A percentile compares a stretch with the other conserved stretches of the same genome.
phyloP scores from a whole-genome alignment of 2,113 vertebrate species.

The Sprattus sprattus region DNA sequence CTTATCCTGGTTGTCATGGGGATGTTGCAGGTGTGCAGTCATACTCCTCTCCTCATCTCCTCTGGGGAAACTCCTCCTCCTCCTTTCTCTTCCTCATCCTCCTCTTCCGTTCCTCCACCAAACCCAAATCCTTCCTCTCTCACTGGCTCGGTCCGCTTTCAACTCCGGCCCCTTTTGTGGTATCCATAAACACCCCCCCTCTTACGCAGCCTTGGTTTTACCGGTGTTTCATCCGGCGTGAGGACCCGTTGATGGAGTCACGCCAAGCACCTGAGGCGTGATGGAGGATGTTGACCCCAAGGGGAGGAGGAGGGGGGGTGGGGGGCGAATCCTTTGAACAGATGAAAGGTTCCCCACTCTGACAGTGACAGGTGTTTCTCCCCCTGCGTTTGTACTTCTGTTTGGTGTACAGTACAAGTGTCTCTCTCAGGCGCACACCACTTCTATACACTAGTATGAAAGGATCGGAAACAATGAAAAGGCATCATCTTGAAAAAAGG shows the following conservation, averaged over 20 bases:
- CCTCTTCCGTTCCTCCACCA: not conserved
- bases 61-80: not conserved
- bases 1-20: not conserved
- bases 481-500: not conserved
- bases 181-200: not conserved
- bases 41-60: not conserved
- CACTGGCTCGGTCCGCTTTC: not conserved
- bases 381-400: not conserved
- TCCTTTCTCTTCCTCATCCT: not conserved
- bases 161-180: not conserved
- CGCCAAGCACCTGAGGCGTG: not conserved
- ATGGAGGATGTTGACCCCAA: not conserved
- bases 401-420: not conserved
- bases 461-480: not conserved
- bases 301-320: not conserved
- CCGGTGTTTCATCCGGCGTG: not conserved
- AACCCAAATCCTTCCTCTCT: not conserved
- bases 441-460: not conserved
- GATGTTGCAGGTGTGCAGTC: not conserved
- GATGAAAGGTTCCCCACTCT: not conserved
- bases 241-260: not conserved
- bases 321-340: not conserved
- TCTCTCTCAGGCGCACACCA: not conserved
- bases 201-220: not conserved
- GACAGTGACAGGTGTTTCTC: not conserved